These are phyloP conservation scores for Agelastica alni DNA, from an alignment of 2,888 invertebrate genomes.

Conservation along the genomic window DNA sequence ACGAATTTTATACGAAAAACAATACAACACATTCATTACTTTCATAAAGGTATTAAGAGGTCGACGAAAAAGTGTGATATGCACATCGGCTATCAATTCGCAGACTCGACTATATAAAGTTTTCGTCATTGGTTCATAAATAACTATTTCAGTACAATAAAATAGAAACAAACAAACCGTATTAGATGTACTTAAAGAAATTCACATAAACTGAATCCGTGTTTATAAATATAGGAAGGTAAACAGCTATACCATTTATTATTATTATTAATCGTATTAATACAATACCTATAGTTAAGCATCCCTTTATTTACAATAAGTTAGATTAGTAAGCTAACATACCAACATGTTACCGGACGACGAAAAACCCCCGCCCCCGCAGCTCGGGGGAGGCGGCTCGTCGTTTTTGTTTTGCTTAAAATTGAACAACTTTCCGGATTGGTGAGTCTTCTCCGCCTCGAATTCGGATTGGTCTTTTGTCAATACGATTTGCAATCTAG, in stretches of 20 bases:
- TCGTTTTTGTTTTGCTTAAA: slow-evolving; percentile 55
- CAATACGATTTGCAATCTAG: slow-evolving; percentile 45
- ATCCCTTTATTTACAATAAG: slow-evolving; percentile 23
- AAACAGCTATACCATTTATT: slow-evolving; percentile 11
- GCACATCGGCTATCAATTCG: too few species aligned
- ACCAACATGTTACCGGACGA: slow-evolving; percentile 53
- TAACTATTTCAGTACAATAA: too few species aligned
- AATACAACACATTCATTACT: too few species aligned
- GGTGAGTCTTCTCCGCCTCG: slow-evolving; percentile 46
- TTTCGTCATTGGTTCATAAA: too few species aligned
- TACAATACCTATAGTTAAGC: slow-evolving; percentile 22
- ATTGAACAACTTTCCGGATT: slow-evolving; percentile 41
- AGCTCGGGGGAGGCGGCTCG: slow-evolving; percentile 61
- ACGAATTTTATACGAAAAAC: too few species aligned
- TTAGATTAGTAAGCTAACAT: slow-evolving; percentile 41
- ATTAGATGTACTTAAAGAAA: too few species aligned
- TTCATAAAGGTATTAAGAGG: too few species aligned
- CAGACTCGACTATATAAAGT: too few species aligned
- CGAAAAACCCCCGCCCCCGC: slow-evolving; percentile 56
- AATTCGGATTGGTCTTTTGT: slow-evolving; percentile 48
- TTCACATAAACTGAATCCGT: too few species aligned
- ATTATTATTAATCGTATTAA: slow-evolving; percentile 12
- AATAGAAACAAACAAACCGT: too few species aligned
- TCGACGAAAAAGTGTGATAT: too few species aligned
- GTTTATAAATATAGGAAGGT: slow-evolving; percentile 9